Evolutionary conservation across 2,113 vertebrate genomes (phyloP).

Genomic region (Harpagus bidentatus): DNA sequence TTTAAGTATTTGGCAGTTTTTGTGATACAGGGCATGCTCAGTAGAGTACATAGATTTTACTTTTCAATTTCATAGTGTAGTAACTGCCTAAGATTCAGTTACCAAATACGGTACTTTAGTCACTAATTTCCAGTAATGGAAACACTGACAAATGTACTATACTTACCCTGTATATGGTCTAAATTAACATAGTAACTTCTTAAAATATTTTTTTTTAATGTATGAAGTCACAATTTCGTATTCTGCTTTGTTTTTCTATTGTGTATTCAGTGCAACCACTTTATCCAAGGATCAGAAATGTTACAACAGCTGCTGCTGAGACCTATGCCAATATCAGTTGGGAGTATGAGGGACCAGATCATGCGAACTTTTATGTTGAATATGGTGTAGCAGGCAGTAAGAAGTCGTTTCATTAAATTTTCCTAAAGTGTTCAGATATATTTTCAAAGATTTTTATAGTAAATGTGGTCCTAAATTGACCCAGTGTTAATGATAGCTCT

Average conservation of each 20-base stretch:
- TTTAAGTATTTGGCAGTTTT: neutral
- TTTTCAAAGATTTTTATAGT: slow-evolving; percentile 31
- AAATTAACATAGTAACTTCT: slow-evolving; percentile 6
- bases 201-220: neutral
- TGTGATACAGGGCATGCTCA: neutral
- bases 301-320: slow-evolving; percentile 82
- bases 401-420: slow-evolving; percentile 72
- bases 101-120: neutral
- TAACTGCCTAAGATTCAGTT: slow-evolving; percentile 1
- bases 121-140: slow-evolving; percentile 1
- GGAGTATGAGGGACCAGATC: slow-evolving; percentile 91
- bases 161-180: neutral
- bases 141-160: neutral
- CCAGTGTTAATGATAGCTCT: slow-evolving; percentile 9
- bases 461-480: neutral
- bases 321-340: slow-evolving; percentile 90
- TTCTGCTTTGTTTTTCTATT: slow-evolving; percentile 82
- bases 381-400: slow-evolving; percentile 93
- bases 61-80: neutral
- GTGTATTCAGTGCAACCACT: slow-evolving; percentile 78
- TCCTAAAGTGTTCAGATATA: slow-evolving; percentile 36
- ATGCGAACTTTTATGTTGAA: slow-evolving; percentile 89
- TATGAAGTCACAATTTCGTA: slow-evolving; percentile 44
- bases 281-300: slow-evolving; percentile 84
- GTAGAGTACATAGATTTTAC: neutral